Percentiles rank a stretch among this genome's conserved stretches.
Evolutionary conservation across 2,113 vertebrate species (phyloP).

Genomic region (Sminthopsis crassicaudata): DNA sequence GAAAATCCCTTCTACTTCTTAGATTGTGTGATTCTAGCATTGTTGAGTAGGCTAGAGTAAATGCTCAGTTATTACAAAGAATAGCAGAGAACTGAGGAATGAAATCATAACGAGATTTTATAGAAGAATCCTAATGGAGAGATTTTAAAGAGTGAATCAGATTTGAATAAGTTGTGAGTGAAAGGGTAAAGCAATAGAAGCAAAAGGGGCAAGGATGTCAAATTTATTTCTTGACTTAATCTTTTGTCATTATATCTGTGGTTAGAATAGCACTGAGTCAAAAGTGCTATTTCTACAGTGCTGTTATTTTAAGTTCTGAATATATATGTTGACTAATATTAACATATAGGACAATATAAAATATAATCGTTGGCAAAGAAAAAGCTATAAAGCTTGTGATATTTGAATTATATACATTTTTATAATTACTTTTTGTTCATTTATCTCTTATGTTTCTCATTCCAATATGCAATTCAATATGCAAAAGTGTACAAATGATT

Average conservation of each 20-base stretch:
- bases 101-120: background rate
- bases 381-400: no score
- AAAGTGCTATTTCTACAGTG: conserved; percentile 36
- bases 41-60: no score
- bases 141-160: background rate
- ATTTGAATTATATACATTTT: no score
- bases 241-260: background rate
- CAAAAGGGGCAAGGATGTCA: background rate
- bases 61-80: background rate
- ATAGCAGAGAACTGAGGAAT: background rate
- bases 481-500: no score
- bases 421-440: no score
- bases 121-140: conserved; percentile 4
- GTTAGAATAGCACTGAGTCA: conserved; percentile 28
- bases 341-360: no score
- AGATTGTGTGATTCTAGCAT: background rate
- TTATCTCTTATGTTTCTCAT: no score
- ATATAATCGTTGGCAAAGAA: no score
- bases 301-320: conserved; percentile 36
- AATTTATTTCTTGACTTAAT: conserved; percentile 14
- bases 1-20: background rate
- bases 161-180: background rate
- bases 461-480: no score
- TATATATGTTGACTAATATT: background rate
- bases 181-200: background rate